A percentile compares a stretch with the other conserved stretches of the same genome.
Evolutionary conservation across 2,888 invertebrate genomes (phyloP).

Genomic region (Andricus curvator): DNA sequence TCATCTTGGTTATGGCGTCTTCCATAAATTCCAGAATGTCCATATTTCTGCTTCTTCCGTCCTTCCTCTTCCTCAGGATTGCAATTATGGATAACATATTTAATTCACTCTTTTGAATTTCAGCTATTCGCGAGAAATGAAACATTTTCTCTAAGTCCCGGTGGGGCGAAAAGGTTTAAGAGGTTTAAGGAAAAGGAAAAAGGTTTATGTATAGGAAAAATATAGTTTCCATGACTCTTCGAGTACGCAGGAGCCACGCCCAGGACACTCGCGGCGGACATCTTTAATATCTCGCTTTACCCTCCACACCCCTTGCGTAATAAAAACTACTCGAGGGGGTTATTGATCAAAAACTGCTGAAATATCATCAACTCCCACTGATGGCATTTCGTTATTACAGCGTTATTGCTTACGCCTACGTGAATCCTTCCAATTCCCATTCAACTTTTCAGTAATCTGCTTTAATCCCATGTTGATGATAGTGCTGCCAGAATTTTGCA

Average conservation of each 20-base stretch:
- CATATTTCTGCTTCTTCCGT: conserved; percentile 1
- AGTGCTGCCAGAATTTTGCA: neutral
- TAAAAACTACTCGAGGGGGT: conserved; percentile 39
- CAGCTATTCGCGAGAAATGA: neutral
- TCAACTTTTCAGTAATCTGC: conserved; percentile 34
- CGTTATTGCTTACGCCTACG: conserved; percentile 9
- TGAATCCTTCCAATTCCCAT: conserved; percentile 41
- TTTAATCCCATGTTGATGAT: neutral
- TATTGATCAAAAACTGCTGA: conserved; percentile 40
- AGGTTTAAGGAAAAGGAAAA: neutral
- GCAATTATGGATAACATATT: neutral
- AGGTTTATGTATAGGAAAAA: conserved; percentile 3
- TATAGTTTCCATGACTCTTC: conserved; percentile 19
- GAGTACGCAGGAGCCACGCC: conserved; percentile 41
- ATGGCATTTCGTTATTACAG: conserved; percentile 23
- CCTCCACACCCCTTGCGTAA: conserved; percentile 39
- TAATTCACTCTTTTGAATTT: neutral
- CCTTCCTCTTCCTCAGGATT: neutral
- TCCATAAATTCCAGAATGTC: conserved; percentile 7
- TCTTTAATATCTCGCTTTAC: conserved; percentile 40
- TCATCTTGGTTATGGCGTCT: conserved; percentile 12
- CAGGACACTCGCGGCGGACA: conserved; percentile 36
- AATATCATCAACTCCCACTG: conserved; percentile 38
- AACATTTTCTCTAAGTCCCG: neutral
- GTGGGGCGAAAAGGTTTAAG: neutral